phyloP scores from a whole-genome alignment of 2,113 vertebrate species.

The Poicephalus gulielmi region DNA sequence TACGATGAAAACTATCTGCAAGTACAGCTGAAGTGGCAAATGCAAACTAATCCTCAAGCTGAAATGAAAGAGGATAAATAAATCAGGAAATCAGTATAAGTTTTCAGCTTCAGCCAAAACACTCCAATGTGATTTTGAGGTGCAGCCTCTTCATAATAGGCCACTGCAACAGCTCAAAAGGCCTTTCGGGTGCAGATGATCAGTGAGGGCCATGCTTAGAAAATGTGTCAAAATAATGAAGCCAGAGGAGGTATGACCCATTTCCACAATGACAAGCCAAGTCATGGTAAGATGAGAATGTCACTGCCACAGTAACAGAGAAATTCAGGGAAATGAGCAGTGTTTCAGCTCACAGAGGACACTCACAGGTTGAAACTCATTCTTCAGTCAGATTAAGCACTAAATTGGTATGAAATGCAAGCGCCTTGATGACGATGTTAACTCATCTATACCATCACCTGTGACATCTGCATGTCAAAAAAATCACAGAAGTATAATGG shows the following conservation, averaged over 20 bases:
- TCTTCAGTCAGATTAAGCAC: not conserved
- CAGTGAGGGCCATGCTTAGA: not conserved
- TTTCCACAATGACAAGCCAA: not conserved
- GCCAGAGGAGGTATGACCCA: not conserved
- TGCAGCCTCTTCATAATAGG: not conserved
- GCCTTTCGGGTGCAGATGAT: not conserved
- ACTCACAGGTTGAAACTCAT: not conserved
- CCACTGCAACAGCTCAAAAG: not conserved
- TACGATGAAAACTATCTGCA: not conserved
- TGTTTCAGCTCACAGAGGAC: not conserved
- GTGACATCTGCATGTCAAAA: not conserved
- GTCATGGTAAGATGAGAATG: not conserved
- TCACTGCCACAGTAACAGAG: not conserved
- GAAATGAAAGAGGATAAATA: not conserved
- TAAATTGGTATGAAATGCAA: not conserved
- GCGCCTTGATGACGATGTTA: not conserved
- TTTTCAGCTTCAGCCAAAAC: not conserved
- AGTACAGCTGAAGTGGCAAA: not conserved
- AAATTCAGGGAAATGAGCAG: not conserved
- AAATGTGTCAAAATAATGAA: not conserved
- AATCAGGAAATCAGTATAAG: not conserved
- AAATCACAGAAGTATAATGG: accelerated
- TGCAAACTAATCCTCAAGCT: not conserved
- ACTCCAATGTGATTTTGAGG: not conserved
- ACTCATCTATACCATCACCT: not conserved